These are phyloP conservation scores for Pyrochroa serraticornis DNA, from an alignment of 2,888 invertebrate genomes.

Conservation along the genomic window DNA sequence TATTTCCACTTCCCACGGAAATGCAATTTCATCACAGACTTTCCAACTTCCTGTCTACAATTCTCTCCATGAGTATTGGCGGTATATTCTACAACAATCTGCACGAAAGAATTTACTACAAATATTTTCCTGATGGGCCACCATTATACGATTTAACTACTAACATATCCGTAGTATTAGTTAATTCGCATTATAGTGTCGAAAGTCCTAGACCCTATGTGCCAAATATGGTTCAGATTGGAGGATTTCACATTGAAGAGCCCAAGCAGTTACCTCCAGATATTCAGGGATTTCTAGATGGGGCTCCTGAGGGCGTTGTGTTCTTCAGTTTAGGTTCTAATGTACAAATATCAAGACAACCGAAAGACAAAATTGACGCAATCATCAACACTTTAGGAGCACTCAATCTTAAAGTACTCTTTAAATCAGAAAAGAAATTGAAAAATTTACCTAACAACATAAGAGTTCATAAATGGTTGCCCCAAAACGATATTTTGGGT, in stretches of 20 bases:
- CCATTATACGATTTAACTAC: slow-evolving; percentile 35
- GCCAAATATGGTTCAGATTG: slow-evolving; percentile 47
- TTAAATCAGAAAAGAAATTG: slow-evolving; percentile 65
- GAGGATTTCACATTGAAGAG: slow-evolving; percentile 45
- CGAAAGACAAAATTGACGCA: slow-evolving; percentile 37
- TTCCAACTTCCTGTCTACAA: slow-evolving; percentile 7
- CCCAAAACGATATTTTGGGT: slow-evolving; percentile 59
- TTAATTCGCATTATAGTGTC: slow-evolving; percentile 45
- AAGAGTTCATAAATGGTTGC: slow-evolving; percentile 67
- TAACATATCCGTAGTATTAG: slow-evolving; percentile 41
- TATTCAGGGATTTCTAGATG: slow-evolving; percentile 37
- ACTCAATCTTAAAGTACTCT: slow-evolving; percentile 67
- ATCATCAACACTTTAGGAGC: slow-evolving; percentile 64
- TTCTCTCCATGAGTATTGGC: slow-evolving; percentile 12
- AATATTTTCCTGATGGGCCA: slow-evolving; percentile 43
- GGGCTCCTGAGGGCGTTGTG: slow-evolving; percentile 41
- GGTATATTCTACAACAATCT: slow-evolving; percentile 18
- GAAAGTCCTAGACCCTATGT: slow-evolving; percentile 44
- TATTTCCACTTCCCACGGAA: slow-evolving; percentile 39
- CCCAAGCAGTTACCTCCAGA: slow-evolving; percentile 21
- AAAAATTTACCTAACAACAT: slow-evolving; percentile 64
- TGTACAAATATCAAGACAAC: slow-evolving; percentile 36
- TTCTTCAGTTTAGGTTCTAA: slow-evolving; percentile 39
- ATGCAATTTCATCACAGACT: slow-evolving; percentile 40
- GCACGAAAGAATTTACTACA: slow-evolving; percentile 34